Percentiles rank a stretch among this genome's conserved stretches.
Evolutionary conservation across 2,797 vertebrate species (phyloP).

Genomic region (Pogonophryne albipinna): DNA sequence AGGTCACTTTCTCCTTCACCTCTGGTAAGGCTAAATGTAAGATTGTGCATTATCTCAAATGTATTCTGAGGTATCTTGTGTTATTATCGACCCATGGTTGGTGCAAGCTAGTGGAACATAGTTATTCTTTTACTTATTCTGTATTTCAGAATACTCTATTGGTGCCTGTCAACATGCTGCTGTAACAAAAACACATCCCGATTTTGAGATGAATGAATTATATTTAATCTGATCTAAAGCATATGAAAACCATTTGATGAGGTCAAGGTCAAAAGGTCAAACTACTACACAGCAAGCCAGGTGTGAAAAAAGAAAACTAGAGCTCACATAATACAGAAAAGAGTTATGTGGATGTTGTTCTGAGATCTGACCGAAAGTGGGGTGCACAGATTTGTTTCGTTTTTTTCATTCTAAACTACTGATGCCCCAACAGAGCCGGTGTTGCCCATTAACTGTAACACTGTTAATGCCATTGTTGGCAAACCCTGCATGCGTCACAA

Average conservation of each 20-base stretch:
- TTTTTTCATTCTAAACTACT: not conserved
- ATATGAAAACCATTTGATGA: not conserved
- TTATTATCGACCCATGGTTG: not conserved
- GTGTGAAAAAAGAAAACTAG: not conserved
- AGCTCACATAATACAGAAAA: not conserved
- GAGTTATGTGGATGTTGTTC: no score
- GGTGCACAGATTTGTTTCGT: not conserved
- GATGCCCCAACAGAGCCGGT: not conserved
- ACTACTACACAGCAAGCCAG: not conserved
- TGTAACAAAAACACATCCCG: no score
- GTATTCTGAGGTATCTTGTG: not conserved
- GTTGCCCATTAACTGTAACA: not conserved
- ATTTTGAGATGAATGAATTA: no score
- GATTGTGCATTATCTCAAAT: not conserved
- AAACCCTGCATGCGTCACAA: not conserved
- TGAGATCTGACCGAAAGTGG: no score
- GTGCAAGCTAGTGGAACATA: not conserved
- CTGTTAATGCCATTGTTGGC: not conserved
- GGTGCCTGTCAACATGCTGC: no score
- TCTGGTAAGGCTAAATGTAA: not conserved
- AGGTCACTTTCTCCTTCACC: not conserved
- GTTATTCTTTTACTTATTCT: no score
- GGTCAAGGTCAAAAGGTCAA: not conserved
- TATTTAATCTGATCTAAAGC: no score
- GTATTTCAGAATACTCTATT: no score